Evolutionary conservation across 2,888 invertebrate genomes (phyloP), one percentile per base, ranked within the genome.

Genomic region (Microctonus hyperodae): DNA sequence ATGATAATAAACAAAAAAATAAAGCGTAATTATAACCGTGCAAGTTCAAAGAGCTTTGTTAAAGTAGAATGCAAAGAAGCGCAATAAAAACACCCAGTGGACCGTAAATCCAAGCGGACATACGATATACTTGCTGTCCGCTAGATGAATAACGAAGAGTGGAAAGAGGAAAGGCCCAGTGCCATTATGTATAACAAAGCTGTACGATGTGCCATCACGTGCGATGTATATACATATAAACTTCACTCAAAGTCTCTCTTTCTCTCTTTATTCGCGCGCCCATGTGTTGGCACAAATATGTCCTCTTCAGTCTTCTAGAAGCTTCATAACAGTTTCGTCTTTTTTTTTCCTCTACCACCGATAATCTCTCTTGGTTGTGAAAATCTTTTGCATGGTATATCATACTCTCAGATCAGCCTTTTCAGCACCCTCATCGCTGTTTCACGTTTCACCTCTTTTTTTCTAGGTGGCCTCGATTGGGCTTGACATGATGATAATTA

Each of bases 41-140:
- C 59, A 37, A 62, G 66, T 67, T 67, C 67, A 67, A 67, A 67
- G 67, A 63, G 62, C 51, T 63, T 67, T 67, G 55, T 62, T 67
- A 40, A 63, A 62, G 67, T 56, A 50, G 40, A 40, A 56, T 57
- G 56, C 62, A 67, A 37, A 67, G 50, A 50, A 62, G 62, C 62
- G 57, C 61, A 67, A 67, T 67, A 67, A 50, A 67, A 67, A 62
- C 51, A 67, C 60, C 55, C 62, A 67, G 67, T 63, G 67, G 57
- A 56, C 57, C 67, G 62, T 67, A 62, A 67, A 67, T 67, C 62
- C 62, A 62, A 67, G 62, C 62, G 50, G 50, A 57, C 56, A 62
- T 58, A 25, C 61, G 44, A 59, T 60, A 60, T 53, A 60, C 55
- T 35, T 35, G 50, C 48, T 61, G 61, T 57, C 40, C 44, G 31